Percentiles rank a stretch among this genome's conserved stretches.
Evolutionary conservation across 2,888 invertebrate genomes (phyloP).

Genomic region (Torymus tubicola): DNA sequence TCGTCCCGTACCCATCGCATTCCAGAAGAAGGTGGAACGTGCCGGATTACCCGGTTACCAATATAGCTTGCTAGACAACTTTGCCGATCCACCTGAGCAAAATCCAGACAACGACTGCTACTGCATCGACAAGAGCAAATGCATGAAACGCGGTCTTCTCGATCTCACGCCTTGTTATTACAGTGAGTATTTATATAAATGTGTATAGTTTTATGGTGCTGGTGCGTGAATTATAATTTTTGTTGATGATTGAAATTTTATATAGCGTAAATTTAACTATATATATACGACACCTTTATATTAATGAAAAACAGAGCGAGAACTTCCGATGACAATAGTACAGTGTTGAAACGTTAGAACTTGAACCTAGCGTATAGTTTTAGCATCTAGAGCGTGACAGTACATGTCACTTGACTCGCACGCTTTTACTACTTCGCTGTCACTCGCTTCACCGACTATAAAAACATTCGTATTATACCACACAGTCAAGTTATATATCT

Average conservation of each 20-base stretch:
- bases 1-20: constrained; percentile 81
- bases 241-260: neutral
- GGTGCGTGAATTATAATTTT: neutral
- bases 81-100: constrained; percentile 78
- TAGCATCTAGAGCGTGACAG: neutral
- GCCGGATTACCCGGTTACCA: constrained; percentile 80
- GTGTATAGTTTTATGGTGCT: no score
- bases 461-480: no score
- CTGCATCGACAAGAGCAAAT: constrained; percentile 78
- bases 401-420: neutral
- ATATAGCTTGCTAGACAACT: constrained; percentile 81
- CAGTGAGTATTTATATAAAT: constrained; percentile 77
- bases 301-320: constrained; percentile 9
- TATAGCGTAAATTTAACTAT: neutral
- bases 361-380: neutral
- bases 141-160: constrained; percentile 81
- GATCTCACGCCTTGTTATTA: constrained; percentile 85
- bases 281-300: neutral
- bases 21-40: constrained; percentile 69
- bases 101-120: constrained; percentile 83
- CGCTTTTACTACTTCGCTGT: no score
- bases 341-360: constrained; percentile 7
- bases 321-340: neutral
- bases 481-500: no score
- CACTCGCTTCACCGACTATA: no score